Conservation (phyloP, 2,113 vertebrate species). For the Anoplopoma fimbria region DNA sequence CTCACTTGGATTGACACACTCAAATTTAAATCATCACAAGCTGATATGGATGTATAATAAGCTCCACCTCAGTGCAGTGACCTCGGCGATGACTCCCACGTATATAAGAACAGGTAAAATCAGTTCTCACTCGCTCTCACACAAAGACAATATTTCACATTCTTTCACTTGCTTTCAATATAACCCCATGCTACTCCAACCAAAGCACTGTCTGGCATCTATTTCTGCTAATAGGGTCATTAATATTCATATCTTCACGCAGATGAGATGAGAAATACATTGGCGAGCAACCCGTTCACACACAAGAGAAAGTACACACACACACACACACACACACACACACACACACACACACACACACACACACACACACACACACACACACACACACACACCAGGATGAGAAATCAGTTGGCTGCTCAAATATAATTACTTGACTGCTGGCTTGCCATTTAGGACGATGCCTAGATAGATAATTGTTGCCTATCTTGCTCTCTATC, state of each 20-base stretch:
- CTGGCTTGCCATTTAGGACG: slow-evolving; percentile 66
- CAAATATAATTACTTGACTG: slow-evolving; percentile 78
- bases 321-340: slow-evolving; percentile 36
- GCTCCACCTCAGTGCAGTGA: slow-evolving; percentile 52
- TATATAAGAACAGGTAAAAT: slow-evolving; percentile 46
- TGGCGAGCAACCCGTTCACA: slow-evolving; percentile 36
- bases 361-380: slow-evolving; percentile 39
- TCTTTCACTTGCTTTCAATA: slow-evolving; percentile 58
- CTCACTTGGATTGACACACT: slow-evolving; percentile 54
- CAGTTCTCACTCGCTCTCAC: slow-evolving; percentile 20
- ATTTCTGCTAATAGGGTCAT: slow-evolving; percentile 73
- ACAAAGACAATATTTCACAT: slow-evolving; percentile 60
- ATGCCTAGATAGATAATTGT: slow-evolving; percentile 61
- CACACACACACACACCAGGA: slow-evolving; percentile 33
- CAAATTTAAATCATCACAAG: slow-evolving; percentile 53
- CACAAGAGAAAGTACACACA: slow-evolving; percentile 26
- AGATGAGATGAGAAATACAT: slow-evolving; percentile 65
- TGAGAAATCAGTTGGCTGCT: slow-evolving; percentile 75
- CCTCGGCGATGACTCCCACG: slow-evolving; percentile 37
- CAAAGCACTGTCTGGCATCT: slow-evolving; percentile 66
- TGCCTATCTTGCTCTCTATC: slow-evolving; percentile 20
- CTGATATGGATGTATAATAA: slow-evolving; percentile 59
- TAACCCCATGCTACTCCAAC: slow-evolving; percentile 63
- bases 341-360: slow-evolving; percentile 43
- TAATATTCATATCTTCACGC: slow-evolving; percentile 78